Conservation (phyloP, 2,888 invertebrate species). For the Sialis fuliginosa region DNA sequence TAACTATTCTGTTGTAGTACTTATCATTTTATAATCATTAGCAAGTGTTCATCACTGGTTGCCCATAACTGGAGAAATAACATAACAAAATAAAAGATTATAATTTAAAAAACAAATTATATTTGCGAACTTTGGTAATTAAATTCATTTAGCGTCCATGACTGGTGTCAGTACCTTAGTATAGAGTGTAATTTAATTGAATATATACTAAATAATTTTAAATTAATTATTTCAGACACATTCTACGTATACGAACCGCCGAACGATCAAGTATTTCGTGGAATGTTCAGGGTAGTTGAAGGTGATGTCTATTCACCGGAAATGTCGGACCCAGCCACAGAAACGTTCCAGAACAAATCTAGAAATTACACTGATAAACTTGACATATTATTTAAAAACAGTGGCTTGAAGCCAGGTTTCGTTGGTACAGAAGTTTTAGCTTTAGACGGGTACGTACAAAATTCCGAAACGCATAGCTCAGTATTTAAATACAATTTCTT, state of each 20-base stretch:
- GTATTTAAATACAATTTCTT: background rate
- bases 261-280: conserved; percentile 67
- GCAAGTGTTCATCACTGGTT: no score
- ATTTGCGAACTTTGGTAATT: no score
- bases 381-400: conserved; percentile 53
- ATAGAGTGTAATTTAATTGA: no score
- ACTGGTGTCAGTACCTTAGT: no score
- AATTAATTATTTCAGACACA: conserved; percentile 47
- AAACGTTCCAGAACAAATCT: conserved; percentile 54
- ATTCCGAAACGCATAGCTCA: background rate
- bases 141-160: no score
- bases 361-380: conserved; percentile 58
- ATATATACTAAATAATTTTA: no score
- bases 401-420: conserved; percentile 57
- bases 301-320: conserved; percentile 53
- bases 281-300: conserved; percentile 52
- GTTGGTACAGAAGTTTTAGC: conserved; percentile 66
- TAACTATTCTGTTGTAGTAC: no score
- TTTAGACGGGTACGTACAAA: conserved; percentile 53
- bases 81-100: no score
- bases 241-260: conserved; percentile 53
- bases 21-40: no score
- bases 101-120: no score
- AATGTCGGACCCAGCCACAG: conserved; percentile 45
- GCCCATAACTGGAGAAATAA: no score